Conservation (phyloP, 2,797 vertebrate genomes). For the Cheirogaleus major region DNA sequence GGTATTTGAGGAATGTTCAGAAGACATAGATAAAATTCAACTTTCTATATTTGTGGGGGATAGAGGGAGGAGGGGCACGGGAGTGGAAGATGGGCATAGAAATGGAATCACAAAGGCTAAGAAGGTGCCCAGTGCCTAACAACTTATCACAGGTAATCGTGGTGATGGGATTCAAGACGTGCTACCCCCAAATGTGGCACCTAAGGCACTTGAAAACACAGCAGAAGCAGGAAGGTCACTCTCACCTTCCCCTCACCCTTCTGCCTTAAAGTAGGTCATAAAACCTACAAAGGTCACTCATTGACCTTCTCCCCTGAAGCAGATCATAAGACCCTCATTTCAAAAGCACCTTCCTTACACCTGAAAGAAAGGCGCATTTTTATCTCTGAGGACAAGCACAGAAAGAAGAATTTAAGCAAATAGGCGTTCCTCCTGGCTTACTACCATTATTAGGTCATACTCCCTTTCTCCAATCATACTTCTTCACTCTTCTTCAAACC, state of each 20-base stretch:
- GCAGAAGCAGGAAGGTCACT: neutral
- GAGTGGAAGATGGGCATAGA: neutral
- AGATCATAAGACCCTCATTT: neutral
- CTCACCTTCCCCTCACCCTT: no score
- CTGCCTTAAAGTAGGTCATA: neutral
- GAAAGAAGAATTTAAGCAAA: neutral
- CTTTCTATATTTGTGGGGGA: neutral
- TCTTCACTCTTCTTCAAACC: neutral
- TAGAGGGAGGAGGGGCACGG: neutral
- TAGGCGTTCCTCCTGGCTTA: neutral
- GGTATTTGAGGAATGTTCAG: neutral
- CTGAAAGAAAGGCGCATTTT: neutral
- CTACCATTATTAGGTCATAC: neutral
- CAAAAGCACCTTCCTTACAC: neutral
- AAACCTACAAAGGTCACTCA: neutral
- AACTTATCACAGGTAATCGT: neutral
- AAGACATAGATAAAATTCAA: neutral
- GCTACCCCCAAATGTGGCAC: neutral
- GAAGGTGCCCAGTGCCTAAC: neutral
- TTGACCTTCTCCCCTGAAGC: neutral
- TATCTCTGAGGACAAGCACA: neutral
- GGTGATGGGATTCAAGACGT: neutral
- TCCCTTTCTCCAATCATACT: neutral
- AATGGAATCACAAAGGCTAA: neutral
- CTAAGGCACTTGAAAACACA: neutral